Conservation (phyloP, 2,888 invertebrate species). For the Laspeyria flexula region DNA sequence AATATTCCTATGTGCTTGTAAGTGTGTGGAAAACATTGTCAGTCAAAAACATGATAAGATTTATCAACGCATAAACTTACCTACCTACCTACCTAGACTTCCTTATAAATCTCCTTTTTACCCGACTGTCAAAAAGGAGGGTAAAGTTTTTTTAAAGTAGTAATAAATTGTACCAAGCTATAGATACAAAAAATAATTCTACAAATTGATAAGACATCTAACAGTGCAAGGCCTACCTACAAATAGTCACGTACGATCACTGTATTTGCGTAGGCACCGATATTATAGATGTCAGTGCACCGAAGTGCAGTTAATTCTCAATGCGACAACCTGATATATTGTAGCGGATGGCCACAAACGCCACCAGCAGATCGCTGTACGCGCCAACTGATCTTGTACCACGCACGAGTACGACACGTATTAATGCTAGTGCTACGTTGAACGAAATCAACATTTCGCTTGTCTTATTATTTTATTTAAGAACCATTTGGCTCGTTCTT, state of each 20-base stretch:
- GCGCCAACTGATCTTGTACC: conserved; percentile 57
- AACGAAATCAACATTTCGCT: conserved; percentile 25
- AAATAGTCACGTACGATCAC: conserved; percentile 47
- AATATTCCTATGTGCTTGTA: no score
- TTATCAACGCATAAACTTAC: no score
- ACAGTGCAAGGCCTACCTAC: conserved; percentile 33
- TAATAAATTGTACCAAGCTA: no score
- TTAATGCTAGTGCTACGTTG: conserved; percentile 33
- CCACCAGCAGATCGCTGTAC: conserved; percentile 9
- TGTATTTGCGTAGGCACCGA: conserved; percentile 51
- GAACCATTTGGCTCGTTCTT: conserved; percentile 29
- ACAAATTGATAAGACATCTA: conserved; percentile 19
- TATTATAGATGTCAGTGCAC: conserved; percentile 49
- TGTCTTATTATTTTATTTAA: conserved; percentile 25
- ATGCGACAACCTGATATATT: conserved; percentile 65
- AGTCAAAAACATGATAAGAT: no score
- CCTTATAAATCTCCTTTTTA: no score
- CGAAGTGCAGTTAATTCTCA: conserved; percentile 53
- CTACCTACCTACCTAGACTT: no score
- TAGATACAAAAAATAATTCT: no score
- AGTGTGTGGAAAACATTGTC: no score
- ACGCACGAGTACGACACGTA: conserved; percentile 48
- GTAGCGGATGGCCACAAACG: conserved; percentile 44
- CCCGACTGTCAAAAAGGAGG: no score
- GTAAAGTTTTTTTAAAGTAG: no score